Evolutionary conservation across 2,113 vertebrate species (phyloP).

Genomic region (Ploceus nigricollis): DNA sequence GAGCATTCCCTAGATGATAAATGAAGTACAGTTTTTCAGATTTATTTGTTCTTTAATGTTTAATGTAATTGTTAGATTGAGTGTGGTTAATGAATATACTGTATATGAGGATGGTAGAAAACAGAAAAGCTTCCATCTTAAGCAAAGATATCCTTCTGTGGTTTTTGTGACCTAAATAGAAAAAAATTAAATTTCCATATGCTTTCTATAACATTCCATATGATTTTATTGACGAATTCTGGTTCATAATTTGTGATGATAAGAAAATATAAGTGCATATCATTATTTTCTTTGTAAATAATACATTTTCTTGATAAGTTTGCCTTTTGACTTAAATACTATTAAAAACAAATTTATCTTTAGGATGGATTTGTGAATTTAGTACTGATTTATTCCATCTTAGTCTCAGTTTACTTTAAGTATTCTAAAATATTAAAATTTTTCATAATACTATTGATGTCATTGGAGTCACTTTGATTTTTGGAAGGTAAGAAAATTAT

Average conservation of each 20-base stretch:
- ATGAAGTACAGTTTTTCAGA: conserved; percentile 75
- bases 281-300: neutral
- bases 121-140: conserved; percentile 22
- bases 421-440: neutral
- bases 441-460: neutral
- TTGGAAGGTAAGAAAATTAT: neutral
- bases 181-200: neutral
- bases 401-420: neutral
- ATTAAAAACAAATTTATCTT: neutral
- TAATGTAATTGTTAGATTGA: conserved; percentile 72
- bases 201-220: conserved; percentile 59
- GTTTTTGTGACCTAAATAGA: conserved; percentile 69
- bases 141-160: conserved; percentile 3
- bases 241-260: neutral
- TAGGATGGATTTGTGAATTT: neutral
- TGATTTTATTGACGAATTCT: conserved; percentile 66
- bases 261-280: neutral
- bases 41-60: conserved; percentile 75
- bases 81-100: conserved; percentile 47
- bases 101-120: neutral
- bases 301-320: neutral
- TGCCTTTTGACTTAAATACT: neutral
- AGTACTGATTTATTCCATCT: neutral
- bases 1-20: conserved; percentile 67
- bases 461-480: neutral